Evolutionary conservation across 2,888 invertebrate species (phyloP).

Genomic region (Hypena proboscidalis): DNA sequence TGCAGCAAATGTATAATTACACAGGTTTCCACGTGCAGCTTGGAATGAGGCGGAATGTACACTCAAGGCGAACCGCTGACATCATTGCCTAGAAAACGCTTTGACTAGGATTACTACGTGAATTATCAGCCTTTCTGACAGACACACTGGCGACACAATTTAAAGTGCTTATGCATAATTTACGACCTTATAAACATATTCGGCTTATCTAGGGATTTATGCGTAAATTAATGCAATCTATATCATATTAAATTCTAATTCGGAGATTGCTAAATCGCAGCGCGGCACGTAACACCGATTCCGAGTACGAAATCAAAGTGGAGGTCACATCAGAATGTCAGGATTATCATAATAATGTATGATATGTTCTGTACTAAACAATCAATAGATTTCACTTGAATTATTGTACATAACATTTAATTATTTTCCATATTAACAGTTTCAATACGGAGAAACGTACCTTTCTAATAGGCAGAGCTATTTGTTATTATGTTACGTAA

Average conservation of each 20-base stretch:
- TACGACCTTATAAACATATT: constrained; percentile 29
- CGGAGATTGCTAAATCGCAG: constrained; percentile 57
- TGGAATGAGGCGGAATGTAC: constrained; percentile 62
- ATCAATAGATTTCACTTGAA: no score
- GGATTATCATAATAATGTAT: constrained; percentile 61
- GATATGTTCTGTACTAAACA: no score
- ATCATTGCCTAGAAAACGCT: constrained; percentile 61
- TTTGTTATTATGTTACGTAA: constrained; percentile 9
- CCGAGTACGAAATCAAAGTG: constrained; percentile 64
- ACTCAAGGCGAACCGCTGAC: constrained; percentile 70
- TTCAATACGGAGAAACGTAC: constrained; percentile 14
- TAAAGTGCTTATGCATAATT: constrained; percentile 29
- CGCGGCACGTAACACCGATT: constrained; percentile 56
- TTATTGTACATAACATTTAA: no score
- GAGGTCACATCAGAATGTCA: constrained; percentile 67
- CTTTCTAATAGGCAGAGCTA: constrained; percentile 1
- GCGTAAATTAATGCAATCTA: constrained; percentile 41
- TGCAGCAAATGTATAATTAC: constrained; percentile 57
- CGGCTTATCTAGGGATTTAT: constrained; percentile 29
- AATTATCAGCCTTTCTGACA: constrained; percentile 30
- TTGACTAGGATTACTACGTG: constrained; percentile 10
- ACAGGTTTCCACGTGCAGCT: constrained; percentile 62
- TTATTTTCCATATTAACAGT: neutral
- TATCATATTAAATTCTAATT: constrained; percentile 55
- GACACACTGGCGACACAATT: constrained; percentile 39